phyloP scores from a whole-genome alignment of 2,797 vertebrate species.

The Helicolenus hilgendorfi region DNA sequence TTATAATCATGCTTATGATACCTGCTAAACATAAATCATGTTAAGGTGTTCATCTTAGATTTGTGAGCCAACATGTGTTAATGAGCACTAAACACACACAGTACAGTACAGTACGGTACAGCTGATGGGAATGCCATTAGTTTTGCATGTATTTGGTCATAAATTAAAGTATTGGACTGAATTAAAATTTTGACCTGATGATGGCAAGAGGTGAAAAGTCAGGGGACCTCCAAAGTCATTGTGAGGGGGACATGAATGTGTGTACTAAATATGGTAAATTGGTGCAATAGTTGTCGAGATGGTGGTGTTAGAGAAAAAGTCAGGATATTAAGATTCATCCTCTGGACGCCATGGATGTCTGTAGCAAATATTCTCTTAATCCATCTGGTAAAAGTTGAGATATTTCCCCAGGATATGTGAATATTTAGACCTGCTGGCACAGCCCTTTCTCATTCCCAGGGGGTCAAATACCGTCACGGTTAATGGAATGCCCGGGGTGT shows the following conservation, averaged over 20 bases:
- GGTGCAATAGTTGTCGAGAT: neutral
- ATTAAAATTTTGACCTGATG: neutral
- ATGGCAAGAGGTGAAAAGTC: neutral
- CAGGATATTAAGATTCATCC: neutral
- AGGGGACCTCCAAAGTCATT: neutral
- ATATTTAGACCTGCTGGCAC: neutral
- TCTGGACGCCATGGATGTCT: neutral
- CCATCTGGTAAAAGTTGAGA: neutral
- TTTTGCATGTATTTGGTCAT: neutral
- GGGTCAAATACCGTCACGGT: too few relatives aligned
- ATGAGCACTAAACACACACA: neutral
- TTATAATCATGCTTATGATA: neutral
- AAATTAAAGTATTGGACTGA: neutral
- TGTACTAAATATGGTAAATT: neutral
- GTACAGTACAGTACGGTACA: neutral
- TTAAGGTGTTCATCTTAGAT: neutral
- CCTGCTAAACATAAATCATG: neutral
- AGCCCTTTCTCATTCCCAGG: too few relatives aligned
- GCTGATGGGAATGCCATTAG: neutral
- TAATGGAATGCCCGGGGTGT: too few relatives aligned
- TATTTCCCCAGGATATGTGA: neutral
- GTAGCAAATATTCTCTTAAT: too few relatives aligned
- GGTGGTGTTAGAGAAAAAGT: neutral
- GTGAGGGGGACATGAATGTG: neutral
- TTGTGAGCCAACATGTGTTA: neutral